phyloP scores from a whole-genome alignment of 2,113 vertebrate species.

The Hydrochoerus hydrochaeris region DNA sequence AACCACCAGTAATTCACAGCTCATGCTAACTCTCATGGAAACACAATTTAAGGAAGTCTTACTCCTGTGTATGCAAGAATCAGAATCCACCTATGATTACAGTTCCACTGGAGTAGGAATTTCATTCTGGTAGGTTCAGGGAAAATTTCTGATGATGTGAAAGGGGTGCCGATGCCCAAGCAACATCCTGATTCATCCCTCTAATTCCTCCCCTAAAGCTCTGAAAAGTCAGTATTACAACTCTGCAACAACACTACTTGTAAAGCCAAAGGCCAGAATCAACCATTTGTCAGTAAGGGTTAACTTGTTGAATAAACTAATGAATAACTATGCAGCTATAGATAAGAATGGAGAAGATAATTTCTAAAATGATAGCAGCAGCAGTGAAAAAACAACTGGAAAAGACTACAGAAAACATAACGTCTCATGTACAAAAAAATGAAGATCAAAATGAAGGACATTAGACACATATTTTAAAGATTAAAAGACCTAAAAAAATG shows the following conservation, averaged over 20 bases:
- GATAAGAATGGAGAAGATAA: background rate
- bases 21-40: background rate
- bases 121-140: background rate
- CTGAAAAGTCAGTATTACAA: background rate
- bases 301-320: background rate
- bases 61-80: background rate
- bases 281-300: background rate
- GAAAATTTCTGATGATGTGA: background rate
- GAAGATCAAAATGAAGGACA: too few species aligned
- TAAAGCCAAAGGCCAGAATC: conserved; percentile 12
- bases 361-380: too few species aligned
- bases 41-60: background rate
- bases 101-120: background rate
- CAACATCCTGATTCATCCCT: background rate
- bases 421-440: too few species aligned
- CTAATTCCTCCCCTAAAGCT: background rate
- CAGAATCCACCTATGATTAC: background rate
- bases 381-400: too few species aligned
- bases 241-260: background rate
- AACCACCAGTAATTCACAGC: background rate
- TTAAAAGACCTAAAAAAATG: too few species aligned
- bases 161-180: background rate
- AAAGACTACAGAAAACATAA: too few species aligned
- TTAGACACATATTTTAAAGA: too few species aligned
- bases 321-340: background rate